phyloP scores from a whole-genome alignment of 2,797 vertebrate species.

The Alcedo quadribrachys region DNA sequence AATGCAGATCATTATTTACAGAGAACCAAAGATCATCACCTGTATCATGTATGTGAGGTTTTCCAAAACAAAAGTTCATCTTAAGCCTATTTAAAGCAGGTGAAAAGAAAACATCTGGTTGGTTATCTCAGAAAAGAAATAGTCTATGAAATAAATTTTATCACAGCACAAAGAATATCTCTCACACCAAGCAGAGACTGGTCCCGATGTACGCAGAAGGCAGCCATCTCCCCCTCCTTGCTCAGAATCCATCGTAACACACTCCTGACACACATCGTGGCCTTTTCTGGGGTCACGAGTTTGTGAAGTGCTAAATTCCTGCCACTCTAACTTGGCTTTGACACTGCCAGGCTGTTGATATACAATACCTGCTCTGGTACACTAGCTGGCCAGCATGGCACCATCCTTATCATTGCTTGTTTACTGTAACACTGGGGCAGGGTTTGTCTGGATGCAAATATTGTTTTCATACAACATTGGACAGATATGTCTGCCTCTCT shows the following conservation, averaged over 20 bases:
- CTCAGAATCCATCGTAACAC: not conserved
- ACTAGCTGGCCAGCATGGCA: constrained; percentile 38
- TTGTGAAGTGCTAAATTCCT: constrained; percentile 49
- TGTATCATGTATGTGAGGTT: not conserved
- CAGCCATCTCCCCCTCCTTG: not conserved
- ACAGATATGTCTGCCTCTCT: not conserved
- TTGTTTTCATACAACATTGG: not conserved
- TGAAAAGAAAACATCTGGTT: not conserved
- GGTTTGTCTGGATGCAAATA: not conserved
- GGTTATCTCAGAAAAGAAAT: not conserved
- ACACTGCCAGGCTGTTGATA: constrained; percentile 35
- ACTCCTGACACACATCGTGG: not conserved
- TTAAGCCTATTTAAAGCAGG: not conserved
- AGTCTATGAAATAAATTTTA: not conserved
- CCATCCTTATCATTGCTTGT: not conserved
- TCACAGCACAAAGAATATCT: not conserved
- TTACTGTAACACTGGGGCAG: constrained; percentile 5
- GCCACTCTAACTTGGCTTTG: constrained; percentile 31
- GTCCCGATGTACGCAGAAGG: not conserved
- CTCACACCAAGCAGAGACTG: not conserved
- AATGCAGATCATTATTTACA: not conserved
- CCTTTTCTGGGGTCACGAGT: not conserved
- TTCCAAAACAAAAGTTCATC: not conserved
- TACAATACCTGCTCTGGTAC: not conserved
- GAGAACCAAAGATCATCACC: not conserved